phyloP scores from a whole-genome alignment of 2,888 invertebrate genomes.

The Brachypalpus laphriformis region DNA sequence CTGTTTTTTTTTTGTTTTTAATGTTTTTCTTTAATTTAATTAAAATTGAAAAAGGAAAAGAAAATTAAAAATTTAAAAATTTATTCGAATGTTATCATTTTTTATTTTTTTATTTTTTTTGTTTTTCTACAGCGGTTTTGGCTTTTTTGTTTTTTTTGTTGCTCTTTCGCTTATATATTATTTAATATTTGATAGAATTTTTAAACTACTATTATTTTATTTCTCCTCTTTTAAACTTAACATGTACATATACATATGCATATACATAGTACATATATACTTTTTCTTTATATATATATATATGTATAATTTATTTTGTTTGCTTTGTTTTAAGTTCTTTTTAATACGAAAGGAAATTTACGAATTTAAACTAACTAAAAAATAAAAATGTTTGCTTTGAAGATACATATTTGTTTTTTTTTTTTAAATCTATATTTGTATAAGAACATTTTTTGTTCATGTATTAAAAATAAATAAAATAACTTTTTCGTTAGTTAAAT shows the following conservation, averaged over 20 bases:
- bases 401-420: constrained; percentile 33
- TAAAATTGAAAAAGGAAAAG: constrained; percentile 31
- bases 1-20: constrained; percentile 8
- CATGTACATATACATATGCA: constrained; percentile 59
- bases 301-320: not conserved
- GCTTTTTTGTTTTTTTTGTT: constrained; percentile 58
- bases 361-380: constrained; percentile 64
- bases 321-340: constrained; percentile 10
- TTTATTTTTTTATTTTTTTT: constrained; percentile 3
- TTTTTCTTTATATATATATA: constrained; percentile 41
- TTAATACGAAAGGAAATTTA: constrained; percentile 49
- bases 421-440: constrained; percentile 27
- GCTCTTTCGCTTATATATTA: constrained; percentile 64
- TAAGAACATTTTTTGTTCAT: constrained; percentile 36
- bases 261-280: constrained; percentile 55
- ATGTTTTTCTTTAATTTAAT: not conserved
- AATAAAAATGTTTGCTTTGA: constrained; percentile 30
- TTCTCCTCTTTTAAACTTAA: constrained; percentile 63
- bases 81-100: constrained; percentile 12
- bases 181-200: constrained; percentile 71
- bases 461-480: constrained; percentile 61
- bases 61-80: constrained; percentile 4
- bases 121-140: constrained; percentile 62
- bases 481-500: constrained; percentile 48
- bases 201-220: constrained; percentile 66